These are phyloP conservation scores for Fulica atra DNA, from an alignment of 2,113 vertebrate genomes.

Conservation along the genomic window DNA sequence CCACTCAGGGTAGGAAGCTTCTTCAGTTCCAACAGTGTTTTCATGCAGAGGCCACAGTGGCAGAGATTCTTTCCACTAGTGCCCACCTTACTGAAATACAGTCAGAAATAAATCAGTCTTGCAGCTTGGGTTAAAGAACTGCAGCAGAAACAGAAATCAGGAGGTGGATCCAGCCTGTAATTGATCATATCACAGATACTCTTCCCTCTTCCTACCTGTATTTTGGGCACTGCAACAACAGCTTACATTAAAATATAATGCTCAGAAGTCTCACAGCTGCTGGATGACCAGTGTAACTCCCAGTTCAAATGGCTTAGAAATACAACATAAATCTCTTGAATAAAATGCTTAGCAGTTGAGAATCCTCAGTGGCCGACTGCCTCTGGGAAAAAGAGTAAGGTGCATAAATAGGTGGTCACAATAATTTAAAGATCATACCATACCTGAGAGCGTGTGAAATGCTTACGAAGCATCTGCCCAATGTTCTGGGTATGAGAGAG, in stretches of 20 bases:
- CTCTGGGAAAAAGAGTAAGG: background rate
- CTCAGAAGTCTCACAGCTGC: background rate
- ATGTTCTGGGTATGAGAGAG: slow-evolving; percentile 98
- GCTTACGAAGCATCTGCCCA: slow-evolving; percentile 92
- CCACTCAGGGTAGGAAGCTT: background rate
- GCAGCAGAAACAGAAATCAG: background rate
- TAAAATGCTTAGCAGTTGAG: background rate
- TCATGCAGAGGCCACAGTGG: background rate
- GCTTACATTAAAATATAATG: background rate
- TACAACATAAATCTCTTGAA: background rate
- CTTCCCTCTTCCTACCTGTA: background rate
- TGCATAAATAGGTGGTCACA: no score
- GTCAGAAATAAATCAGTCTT: background rate
- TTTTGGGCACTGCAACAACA: background rate
- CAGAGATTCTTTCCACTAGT: background rate
- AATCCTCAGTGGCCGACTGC: background rate
- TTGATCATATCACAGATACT: accelerated
- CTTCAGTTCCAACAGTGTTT: background rate
- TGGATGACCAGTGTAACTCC: background rate
- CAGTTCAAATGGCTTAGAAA: background rate
- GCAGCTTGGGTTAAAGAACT: background rate
- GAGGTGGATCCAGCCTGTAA: background rate
- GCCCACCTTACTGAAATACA: background rate
- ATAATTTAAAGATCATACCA: slow-evolving; percentile 60
- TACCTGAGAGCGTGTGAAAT: slow-evolving; percentile 94